Evolutionary conservation across 2,888 invertebrate genomes (phyloP).

Genomic region (Sarcophaga variegata): DNA sequence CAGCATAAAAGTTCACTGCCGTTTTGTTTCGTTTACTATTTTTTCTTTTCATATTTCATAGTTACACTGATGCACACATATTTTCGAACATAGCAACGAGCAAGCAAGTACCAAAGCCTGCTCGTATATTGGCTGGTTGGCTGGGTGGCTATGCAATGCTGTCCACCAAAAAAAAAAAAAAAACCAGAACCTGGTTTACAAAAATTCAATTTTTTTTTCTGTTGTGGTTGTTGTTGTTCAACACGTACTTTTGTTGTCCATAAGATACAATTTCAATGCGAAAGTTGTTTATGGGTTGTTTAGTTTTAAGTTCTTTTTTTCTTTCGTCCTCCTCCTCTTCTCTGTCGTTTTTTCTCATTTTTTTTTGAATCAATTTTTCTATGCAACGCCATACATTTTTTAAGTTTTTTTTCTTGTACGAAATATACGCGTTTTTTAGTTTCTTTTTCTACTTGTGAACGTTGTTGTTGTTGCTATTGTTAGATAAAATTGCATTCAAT

Average conservation of each 20-base stretch:
- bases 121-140: too few species aligned
- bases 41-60: neutral
- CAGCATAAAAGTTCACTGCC: conserved; percentile 19
- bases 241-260: conserved; percentile 67
- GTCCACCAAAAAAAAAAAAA: conserved; percentile 18
- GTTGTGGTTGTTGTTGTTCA: conserved; percentile 47
- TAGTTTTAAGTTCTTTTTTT: conserved; percentile 21
- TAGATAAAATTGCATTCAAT: too few species aligned
- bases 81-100: neutral
- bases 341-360: neutral
- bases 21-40: neutral
- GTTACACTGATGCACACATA: neutral
- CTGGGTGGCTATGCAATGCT: too few species aligned
- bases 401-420: conserved; percentile 21
- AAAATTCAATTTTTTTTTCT: conserved; percentile 23
- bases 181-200: neutral
- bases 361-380: conserved; percentile 12
- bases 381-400: conserved; percentile 43
- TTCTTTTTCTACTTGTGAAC: neutral
- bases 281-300: conserved; percentile 66
- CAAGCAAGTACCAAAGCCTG: neutral
- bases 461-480: too few species aligned
- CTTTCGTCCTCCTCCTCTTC: neutral
- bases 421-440: conserved; percentile 19
- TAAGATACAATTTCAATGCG: conserved; percentile 71